These are phyloP conservation scores for Aulostomus chinensis DNA, from an alignment of 2,797 vertebrate genomes.

Conservation along the genomic window DNA sequence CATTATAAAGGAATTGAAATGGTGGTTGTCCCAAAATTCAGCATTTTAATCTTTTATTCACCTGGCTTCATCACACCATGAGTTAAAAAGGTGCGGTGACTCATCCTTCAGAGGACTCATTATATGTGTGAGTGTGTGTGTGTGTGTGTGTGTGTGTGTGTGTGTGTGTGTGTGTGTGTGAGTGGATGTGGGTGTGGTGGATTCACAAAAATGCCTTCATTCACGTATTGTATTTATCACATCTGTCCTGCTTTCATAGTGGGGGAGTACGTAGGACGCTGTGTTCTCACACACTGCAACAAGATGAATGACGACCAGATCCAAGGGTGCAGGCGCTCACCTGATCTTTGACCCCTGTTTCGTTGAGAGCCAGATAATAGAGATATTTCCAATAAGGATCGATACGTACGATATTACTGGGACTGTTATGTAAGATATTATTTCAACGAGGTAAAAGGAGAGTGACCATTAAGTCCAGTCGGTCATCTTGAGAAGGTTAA, in stretches of 20 bases:
- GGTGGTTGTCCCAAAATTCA: too few species aligned
- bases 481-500: not conserved
- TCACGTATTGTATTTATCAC: slow-evolving; percentile 6
- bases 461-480: not conserved
- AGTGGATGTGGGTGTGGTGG: too few species aligned
- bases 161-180: too few species aligned
- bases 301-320: slow-evolving; percentile 25
- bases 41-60: too few species aligned
- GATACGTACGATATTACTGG: slow-evolving; percentile 13
- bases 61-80: not conserved
- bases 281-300: not conserved
- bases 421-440: too few species aligned
- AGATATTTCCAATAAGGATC: slow-evolving; percentile 27
- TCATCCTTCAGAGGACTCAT: too few species aligned
- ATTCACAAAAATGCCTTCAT: slow-evolving; percentile 7
- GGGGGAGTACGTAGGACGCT: slow-evolving; percentile 1
- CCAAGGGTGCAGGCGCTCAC: slow-evolving; percentile 23
- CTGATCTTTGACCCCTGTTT: slow-evolving; percentile 37
- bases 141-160: too few species aligned
- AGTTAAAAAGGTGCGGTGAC: slow-evolving; percentile 21
- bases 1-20: too few species aligned
- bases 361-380: slow-evolving; percentile 6
- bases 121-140: too few species aligned
- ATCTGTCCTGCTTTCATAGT: slow-evolving; percentile 9
- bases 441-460: too few species aligned